phyloP scores from a whole-genome alignment of 2,888 invertebrate species.

The Beris chalybata region DNA sequence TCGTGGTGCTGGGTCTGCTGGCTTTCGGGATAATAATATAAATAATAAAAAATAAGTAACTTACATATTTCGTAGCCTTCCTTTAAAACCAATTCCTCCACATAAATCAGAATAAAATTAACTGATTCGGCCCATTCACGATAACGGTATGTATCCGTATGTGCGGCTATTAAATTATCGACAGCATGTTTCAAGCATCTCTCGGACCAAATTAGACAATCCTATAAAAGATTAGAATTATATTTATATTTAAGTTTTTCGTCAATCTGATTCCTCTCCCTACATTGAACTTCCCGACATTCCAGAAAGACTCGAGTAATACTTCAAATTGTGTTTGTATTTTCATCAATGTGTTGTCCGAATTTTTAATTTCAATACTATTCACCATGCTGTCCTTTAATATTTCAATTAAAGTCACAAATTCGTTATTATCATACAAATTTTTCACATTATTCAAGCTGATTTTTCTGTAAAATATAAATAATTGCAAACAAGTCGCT shows the following conservation, averaged over 20 bases:
- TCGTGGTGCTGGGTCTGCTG: too few species aligned
- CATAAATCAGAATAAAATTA: conserved; percentile 53
- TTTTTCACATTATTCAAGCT: conserved; percentile 66
- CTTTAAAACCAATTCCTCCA: conserved; percentile 59
- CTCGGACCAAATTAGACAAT: conserved; percentile 78
- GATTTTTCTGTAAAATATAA: conserved; percentile 54
- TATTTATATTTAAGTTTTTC: conserved; percentile 54
- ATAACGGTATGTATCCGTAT: conserved; percentile 50
- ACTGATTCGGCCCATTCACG: conserved; percentile 59
- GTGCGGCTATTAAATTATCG: conserved; percentile 62
- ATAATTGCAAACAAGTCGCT: too few species aligned
- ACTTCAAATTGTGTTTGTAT: conserved; percentile 51
- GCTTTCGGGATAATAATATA: too few species aligned
- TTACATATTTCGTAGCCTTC: conserved; percentile 60
- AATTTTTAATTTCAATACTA: conserved; percentile 47
- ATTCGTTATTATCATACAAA: conserved; percentile 67
- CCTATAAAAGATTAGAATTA: conserved; percentile 46
- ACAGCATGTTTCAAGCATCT: conserved; percentile 74
- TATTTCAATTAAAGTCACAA: conserved; percentile 67
- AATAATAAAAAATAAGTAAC: conserved; percentile 39
- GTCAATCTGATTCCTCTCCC: neutral
- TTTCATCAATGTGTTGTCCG: conserved; percentile 42
- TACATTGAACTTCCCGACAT: conserved; percentile 60
- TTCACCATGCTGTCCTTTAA: conserved; percentile 59
- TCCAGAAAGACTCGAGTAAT: conserved; percentile 69